These are phyloP conservation scores for Dryas iulia DNA, from an alignment of 1,140 invertebrate species.

Conservation along the genomic window DNA sequence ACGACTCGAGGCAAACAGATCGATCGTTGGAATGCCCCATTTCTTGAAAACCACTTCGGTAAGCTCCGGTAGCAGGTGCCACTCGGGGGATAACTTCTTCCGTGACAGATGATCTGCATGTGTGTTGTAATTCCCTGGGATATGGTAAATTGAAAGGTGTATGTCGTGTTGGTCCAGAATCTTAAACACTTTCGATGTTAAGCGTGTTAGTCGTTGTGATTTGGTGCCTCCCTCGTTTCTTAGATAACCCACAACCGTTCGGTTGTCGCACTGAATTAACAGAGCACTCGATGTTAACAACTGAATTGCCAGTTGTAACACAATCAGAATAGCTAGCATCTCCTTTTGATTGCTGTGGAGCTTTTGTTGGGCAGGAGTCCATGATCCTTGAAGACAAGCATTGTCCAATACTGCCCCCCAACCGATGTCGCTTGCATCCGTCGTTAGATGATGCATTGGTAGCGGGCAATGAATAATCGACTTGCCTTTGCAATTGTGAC, in stretches of 20 bases:
- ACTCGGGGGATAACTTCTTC: no score
- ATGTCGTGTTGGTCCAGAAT: no score
- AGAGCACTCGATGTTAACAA: conserved; percentile 24
- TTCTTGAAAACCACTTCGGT: no score
- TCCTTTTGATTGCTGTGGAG: conserved; percentile 52
- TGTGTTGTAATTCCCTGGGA: no score
- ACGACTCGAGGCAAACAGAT: no score
- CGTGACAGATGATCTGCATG: no score
- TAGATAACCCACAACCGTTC: no score
- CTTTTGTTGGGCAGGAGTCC: conserved; percentile 31
- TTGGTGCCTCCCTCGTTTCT: conserved; percentile 55
- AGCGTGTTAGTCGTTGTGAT: no score
- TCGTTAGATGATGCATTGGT: conserved; percentile 37
- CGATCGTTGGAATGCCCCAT: no score
- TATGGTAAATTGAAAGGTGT: no score
- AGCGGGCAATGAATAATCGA: conserved; percentile 13
- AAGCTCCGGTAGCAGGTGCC: no score
- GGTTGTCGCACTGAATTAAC: conserved; percentile 55
- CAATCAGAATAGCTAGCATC: conserved; percentile 42
- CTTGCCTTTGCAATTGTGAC: conserved; percentile 18
- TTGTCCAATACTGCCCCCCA: conserved; percentile 50
- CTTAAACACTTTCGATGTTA: no score
- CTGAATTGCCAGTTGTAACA: conserved; percentile 22
- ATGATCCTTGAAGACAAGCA: conserved; percentile 23
- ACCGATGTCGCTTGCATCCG: conserved; percentile 47